These are phyloP conservation scores for Siphlonurus alternatus DNA, from an alignment of 2,888 invertebrate species.

Conservation along the genomic window DNA sequence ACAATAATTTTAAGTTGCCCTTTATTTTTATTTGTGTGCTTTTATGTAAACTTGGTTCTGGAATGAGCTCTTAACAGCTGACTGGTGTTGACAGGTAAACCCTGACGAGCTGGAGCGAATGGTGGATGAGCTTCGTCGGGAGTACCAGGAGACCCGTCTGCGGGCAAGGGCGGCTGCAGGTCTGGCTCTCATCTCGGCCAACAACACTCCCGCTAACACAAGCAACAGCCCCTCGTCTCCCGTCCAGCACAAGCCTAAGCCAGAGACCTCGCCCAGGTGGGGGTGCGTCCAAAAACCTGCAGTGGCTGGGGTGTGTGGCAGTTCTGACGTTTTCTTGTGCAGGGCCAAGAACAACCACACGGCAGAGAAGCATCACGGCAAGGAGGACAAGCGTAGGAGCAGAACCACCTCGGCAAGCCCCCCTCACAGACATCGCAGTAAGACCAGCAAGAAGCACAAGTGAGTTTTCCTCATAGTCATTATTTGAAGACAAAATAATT, in stretches of 20 bases:
- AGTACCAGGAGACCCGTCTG: conserved; percentile 47
- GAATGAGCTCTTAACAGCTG: too few species aligned
- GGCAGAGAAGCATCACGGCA: conserved; percentile 4
- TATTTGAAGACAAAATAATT: too few species aligned
- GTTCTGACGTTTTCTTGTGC: neutral
- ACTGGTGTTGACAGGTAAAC: conserved; percentile 32
- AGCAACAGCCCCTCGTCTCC: neutral
- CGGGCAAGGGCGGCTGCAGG: conserved; percentile 25
- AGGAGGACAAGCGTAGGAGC: conserved; percentile 5
- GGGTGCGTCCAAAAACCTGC: too few species aligned
- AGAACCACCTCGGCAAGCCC: conserved; percentile 5
- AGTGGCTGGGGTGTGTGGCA: too few species aligned
- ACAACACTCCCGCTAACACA: conserved; percentile 19
- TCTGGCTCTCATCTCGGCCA: neutral
- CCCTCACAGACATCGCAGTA: conserved; percentile 1
- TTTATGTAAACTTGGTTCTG: too few species aligned
- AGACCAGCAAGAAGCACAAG: neutral
- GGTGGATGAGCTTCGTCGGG: conserved; percentile 53
- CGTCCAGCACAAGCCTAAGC: neutral
- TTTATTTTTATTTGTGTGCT: neutral
- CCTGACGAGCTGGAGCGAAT: conserved; percentile 54
- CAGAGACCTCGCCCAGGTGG: neutral
- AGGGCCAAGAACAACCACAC: conserved; percentile 7
- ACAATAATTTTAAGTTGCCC: neutral
- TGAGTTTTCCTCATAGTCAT: too few species aligned